phyloP scores from a whole-genome alignment of 2,888 invertebrate genomes.

The Rhagium mordax region DNA sequence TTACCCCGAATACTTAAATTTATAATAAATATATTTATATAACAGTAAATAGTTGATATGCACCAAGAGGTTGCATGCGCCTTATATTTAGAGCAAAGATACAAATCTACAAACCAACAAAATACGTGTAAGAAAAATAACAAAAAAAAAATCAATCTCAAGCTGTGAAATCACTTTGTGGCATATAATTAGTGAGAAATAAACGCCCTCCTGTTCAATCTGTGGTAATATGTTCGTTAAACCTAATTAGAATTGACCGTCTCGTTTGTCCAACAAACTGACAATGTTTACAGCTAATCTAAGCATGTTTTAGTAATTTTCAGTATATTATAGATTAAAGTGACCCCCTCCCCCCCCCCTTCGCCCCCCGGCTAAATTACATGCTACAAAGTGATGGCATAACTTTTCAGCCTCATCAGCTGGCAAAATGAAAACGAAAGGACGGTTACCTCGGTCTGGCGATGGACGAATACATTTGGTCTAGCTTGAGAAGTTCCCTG shows the following conservation, averaged over 20 bases:
- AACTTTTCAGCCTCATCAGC: not conserved
- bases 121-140: not conserved
- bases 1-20: no score
- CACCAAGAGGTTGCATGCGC: not conserved
- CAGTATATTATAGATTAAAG: no score
- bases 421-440: not conserved
- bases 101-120: not conserved
- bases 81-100: not conserved
- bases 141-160: not conserved
- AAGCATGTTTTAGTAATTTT: no score
- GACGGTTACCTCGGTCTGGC: constrained; percentile 61
- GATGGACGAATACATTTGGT: constrained; percentile 61
- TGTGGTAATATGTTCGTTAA: no score
- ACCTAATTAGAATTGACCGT: no score
- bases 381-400: constrained; percentile 1
- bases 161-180: not conserved
- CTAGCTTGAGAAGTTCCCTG: constrained; percentile 59
- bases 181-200: not conserved
- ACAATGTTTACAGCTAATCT: no score
- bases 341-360: no score
- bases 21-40: no score
- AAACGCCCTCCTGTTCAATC: no score
- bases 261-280: no score
- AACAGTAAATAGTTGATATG: no score
- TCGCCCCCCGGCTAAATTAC: no score